Conservation (phyloP, 53 echinoderm and acorn worm species). For the Paracentrotus lividus region DNA sequence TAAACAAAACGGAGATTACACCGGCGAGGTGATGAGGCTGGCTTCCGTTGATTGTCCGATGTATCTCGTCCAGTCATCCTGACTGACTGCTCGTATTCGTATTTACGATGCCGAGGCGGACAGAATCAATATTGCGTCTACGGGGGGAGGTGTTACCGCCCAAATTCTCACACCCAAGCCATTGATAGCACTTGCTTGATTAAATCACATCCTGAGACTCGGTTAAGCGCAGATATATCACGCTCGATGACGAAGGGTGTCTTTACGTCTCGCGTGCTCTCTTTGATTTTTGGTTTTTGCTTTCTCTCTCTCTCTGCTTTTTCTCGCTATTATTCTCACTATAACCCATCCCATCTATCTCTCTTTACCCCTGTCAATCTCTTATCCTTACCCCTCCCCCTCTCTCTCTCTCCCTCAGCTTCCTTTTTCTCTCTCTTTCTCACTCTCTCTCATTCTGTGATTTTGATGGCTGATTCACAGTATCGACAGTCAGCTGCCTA, state of each 20-base stretch:
- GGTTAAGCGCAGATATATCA: slow-evolving; percentile 26
- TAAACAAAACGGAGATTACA: slow-evolving; percentile 40
- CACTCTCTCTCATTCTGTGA: neutral
- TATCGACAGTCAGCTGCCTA: slow-evolving; percentile 36
- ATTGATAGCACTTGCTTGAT: slow-evolving; percentile 65
- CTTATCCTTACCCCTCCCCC: neutral
- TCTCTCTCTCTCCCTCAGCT: neutral
- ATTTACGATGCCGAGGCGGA: slow-evolving; percentile 28
- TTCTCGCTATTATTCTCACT: no score
- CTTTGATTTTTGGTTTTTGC: neutral
- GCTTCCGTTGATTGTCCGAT: slow-evolving; percentile 6
- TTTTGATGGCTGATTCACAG: neutral
- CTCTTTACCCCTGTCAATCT: neutral
- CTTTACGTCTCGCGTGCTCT: neutral
- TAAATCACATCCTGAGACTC: slow-evolving; percentile 49
- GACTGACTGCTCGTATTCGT: neutral
- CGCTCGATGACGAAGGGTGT: slow-evolving; percentile 6
- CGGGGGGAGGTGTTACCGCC: slow-evolving; percentile 57
- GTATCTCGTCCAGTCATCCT: slow-evolving; percentile 3
- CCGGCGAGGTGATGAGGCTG: slow-evolving; percentile 12
- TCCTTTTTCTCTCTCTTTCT: neutral
- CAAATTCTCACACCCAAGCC: slow-evolving; percentile 61
- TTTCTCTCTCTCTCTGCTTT: neutral
- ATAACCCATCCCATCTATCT: no score
- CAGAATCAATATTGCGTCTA: slow-evolving; percentile 59